Evolutionary conservation across 1,140 invertebrate species (phyloP), one percentile per base, ranked within the genome.

Genomic region (Scylla paramamosain): DNA sequence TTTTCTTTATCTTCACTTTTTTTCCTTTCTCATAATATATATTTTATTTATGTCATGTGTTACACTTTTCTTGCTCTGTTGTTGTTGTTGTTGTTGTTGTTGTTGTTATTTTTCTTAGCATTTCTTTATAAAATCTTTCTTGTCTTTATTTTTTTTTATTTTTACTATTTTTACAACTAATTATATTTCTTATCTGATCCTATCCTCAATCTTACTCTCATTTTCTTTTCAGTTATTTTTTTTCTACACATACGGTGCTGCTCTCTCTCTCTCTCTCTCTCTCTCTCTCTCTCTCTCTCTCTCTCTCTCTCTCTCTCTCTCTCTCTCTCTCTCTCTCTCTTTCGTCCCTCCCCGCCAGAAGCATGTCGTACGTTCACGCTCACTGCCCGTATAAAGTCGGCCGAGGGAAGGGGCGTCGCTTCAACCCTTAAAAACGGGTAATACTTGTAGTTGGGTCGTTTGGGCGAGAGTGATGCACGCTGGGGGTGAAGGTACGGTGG

Each of bases 291-390:
- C 29, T 91, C 25, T 52, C 45, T 91, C n/a, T 28, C 52, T 67
- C 89, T 48, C 29, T 28, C 28, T 67, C 89, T 67, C 29, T 52
- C 28, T 92, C 39, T 92, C 28, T 52, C 31, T 92, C 52, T 32
- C 32, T 67, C 67, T 92, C 90, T 92, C 31, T 92, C 52, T 67
- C 67, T 67, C 32, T 67, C 59, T 67, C 29, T 67, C 32, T 28
- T 10, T 92, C 48, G 12, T 77, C 12, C 48, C 28, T 77, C 48
- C n/a, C 86, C 45, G 28, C 4, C 14, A 7, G 25, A 25, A n/a
- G 67, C 67, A 77, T 77, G 67, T 77, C 67, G 67, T 77, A 20
- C 67, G 67, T 77, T 77, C 67, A 77, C 67, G 67, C 67, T n/a
- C n/a, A 77, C 16, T 77, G n/a, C 6, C 67, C 67, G 1, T n/a